Conservation (phyloP, 2,797 vertebrate genomes). For the Enteromius trimaculatus region DNA sequence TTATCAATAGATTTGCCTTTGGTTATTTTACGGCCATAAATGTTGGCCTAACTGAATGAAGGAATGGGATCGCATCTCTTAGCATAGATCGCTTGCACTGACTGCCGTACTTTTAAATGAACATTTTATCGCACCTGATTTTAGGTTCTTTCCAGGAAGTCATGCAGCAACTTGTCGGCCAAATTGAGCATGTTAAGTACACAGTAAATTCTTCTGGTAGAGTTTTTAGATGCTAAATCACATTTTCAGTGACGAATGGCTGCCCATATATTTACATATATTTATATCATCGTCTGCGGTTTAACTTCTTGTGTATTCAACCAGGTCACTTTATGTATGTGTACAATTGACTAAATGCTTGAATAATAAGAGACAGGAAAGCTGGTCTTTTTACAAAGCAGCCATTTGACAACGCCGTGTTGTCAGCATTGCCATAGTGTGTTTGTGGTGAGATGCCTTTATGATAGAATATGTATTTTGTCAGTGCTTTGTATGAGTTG, state of each 20-base stretch:
- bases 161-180: background rate
- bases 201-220: background rate
- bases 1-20: slow-evolving; percentile 27
- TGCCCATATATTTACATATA: slow-evolving; percentile 11
- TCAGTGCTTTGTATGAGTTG: slow-evolving; percentile 67
- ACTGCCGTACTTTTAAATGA: background rate
- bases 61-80: slow-evolving; percentile 19
- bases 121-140: background rate
- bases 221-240: slow-evolving; percentile 20
- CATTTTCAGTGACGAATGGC: slow-evolving; percentile 10
- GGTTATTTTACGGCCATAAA: slow-evolving; percentile 11
- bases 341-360: slow-evolving; percentile 31
- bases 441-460: slow-evolving; percentile 33
- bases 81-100: slow-evolving; percentile 8
- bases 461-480: slow-evolving; percentile 55
- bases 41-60: slow-evolving; percentile 18
- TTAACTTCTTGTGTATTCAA: slow-evolving; percentile 6
- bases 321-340: slow-evolving; percentile 7
- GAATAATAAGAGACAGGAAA: slow-evolving; percentile 12
- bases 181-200: slow-evolving; percentile 6
- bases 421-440: slow-evolving; percentile 47
- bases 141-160: slow-evolving; percentile 6
- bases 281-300: slow-evolving; percentile 16
- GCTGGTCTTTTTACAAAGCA: slow-evolving; percentile 44
- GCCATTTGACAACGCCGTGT: slow-evolving; percentile 20